Percentiles rank a stretch among this genome's conserved stretches.
phyloP scores from a whole-genome alignment of 2,113 vertebrate species.

The Thunnus thynnus region DNA sequence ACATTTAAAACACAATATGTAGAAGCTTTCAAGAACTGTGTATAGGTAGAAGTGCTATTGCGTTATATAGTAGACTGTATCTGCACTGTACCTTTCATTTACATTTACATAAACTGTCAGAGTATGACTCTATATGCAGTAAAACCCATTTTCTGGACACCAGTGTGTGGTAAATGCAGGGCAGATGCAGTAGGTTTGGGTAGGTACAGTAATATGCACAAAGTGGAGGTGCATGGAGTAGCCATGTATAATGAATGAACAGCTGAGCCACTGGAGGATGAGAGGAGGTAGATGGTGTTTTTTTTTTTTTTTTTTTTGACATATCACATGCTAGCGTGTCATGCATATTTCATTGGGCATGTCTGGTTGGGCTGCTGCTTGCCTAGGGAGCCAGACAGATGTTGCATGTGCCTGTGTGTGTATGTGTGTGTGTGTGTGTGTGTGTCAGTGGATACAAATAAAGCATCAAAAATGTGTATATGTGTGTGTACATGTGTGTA shows the following conservation, averaged over 20 bases:
- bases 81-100: neutral
- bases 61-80: neutral
- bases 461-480: constrained; percentile 17
- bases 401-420: constrained; percentile 37
- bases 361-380: constrained; percentile 67
- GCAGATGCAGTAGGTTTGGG: constrained; percentile 10
- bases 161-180: constrained; percentile 4
- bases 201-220: constrained; percentile 41
- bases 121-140: neutral
- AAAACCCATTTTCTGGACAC: neutral
- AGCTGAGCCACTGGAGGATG: constrained; percentile 62
- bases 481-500: constrained; percentile 1
- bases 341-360: constrained; percentile 73
- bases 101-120: neutral
- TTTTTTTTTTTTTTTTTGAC: constrained; percentile 35
- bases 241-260: constrained; percentile 76
- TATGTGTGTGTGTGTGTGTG: constrained; percentile 8
- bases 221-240: constrained; percentile 46
- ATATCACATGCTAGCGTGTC: constrained; percentile 62
- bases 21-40: neutral
- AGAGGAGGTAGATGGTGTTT: constrained; percentile 30
- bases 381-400: constrained; percentile 71
- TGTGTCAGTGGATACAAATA: constrained; percentile 40
- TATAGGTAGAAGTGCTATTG: neutral
- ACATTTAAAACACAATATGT: neutral